phyloP scores from a whole-genome alignment of 2,113 vertebrate species.

The Bos javanicus region DNA sequence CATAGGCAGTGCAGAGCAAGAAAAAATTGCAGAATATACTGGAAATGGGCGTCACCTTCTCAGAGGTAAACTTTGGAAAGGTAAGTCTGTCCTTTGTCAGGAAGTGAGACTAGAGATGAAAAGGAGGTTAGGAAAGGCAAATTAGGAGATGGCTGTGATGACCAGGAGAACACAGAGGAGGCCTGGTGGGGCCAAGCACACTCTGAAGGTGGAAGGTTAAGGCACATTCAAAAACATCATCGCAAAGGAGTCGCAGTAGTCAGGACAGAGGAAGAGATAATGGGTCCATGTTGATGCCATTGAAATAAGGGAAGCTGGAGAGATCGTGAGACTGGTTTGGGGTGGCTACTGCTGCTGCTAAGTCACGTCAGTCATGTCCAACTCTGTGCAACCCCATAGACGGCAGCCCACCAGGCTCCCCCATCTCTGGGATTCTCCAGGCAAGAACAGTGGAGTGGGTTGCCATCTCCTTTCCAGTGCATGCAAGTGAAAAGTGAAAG shows the following conservation, averaged over 20 bases:
- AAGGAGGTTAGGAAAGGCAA: neutral
- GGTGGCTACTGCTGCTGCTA: too few species aligned
- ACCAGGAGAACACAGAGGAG: neutral
- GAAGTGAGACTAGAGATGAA: neutral
- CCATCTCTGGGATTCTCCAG: too few species aligned
- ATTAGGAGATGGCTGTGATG: neutral
- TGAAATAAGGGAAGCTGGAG: neutral
- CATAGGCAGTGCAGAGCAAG: neutral
- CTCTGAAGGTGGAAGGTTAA: neutral
- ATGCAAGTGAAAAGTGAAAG: too few species aligned
- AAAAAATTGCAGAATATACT: too few species aligned
- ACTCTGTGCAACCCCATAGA: too few species aligned
- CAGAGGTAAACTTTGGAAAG: neutral
- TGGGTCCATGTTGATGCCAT: neutral
- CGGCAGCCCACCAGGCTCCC: too few species aligned
- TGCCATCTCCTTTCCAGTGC: too few species aligned
- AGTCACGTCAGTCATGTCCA: too few species aligned
- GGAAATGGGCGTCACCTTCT: fast-evolving
- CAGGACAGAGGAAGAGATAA: neutral
- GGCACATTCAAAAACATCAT: too few species aligned
- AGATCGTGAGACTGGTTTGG: neutral
- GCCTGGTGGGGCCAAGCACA: neutral
- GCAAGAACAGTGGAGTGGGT: too few species aligned
- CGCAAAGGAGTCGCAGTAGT: neutral
- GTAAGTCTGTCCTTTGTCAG: neutral